Conservation (phyloP, 2,797 vertebrate genomes). For the Aulostomus chinensis region DNA sequence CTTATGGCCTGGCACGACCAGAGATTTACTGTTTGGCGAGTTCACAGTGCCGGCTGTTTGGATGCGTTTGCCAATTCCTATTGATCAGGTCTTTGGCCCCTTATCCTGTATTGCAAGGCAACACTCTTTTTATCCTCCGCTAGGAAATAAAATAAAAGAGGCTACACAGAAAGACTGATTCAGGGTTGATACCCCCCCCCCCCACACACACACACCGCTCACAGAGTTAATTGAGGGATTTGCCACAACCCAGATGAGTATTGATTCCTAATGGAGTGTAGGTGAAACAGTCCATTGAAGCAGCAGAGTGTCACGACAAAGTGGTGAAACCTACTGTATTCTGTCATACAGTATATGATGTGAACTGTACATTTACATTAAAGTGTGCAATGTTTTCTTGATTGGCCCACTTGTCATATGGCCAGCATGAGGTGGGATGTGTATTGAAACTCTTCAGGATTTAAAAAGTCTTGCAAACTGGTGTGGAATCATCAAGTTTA, state of each 20-base stretch:
- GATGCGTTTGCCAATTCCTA: constrained; percentile 53
- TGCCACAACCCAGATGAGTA: constrained; percentile 58
- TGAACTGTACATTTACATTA: constrained; percentile 26
- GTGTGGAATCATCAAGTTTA: constrained; percentile 84
- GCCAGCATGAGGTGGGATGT: constrained; percentile 75
- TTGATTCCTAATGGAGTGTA: constrained; percentile 57
- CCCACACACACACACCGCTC: no score
- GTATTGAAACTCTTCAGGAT: constrained; percentile 80
- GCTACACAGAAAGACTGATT: constrained; percentile 27
- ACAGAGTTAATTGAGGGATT: constrained; percentile 64
- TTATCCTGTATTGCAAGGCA: constrained; percentile 36
- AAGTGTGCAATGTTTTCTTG: constrained; percentile 27
- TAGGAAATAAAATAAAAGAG: constrained; percentile 39
- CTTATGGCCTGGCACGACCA: constrained; percentile 36
- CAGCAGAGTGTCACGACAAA: constrained; percentile 13
- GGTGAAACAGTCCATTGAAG: constrained; percentile 32
- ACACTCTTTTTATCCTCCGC: constrained; percentile 16
- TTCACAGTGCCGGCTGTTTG: constrained; percentile 28
- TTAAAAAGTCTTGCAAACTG: constrained; percentile 80
- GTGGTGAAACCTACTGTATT: constrained; percentile 4
- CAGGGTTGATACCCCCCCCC: constrained; percentile 28
- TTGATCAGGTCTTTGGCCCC: constrained; percentile 50
- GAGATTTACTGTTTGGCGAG: constrained; percentile 43
- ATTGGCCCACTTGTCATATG: constrained; percentile 55
- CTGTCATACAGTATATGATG: constrained; percentile 1